phyloP scores from a whole-genome alignment of 2,888 invertebrate genomes.

The Gibbula magus region DNA sequence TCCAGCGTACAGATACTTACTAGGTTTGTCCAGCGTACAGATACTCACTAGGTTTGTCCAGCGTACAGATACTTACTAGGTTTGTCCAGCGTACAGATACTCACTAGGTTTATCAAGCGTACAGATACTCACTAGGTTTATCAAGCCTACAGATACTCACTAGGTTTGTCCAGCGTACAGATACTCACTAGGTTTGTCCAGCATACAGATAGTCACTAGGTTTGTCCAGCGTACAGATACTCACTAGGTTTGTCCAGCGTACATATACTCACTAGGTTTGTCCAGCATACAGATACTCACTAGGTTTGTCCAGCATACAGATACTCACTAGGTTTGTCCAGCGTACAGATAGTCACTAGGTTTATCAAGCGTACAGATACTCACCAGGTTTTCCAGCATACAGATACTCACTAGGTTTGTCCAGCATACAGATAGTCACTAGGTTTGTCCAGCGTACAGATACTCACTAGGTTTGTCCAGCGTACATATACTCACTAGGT shows the following conservation, averaged over 20 bases:
- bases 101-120: slow-evolving; percentile 88
- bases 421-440: slow-evolving; percentile 75
- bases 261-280: slow-evolving; percentile 82
- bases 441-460: slow-evolving; percentile 88
- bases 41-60: slow-evolving; percentile 85
- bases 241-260: too few species aligned
- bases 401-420: too few species aligned
- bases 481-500: slow-evolving; percentile 79
- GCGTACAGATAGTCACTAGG: slow-evolving; percentile 76
- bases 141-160: slow-evolving; percentile 72
- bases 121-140: too few species aligned
- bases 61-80: slow-evolving; percentile 76
- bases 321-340: slow-evolving; percentile 85
- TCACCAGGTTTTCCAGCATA: slow-evolving; percentile 89
- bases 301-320: background rate
- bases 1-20: slow-evolving; percentile 80
- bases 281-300: slow-evolving; percentile 79
- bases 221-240: slow-evolving; percentile 83
- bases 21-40: background rate
- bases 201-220: slow-evolving; percentile 79
- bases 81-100: slow-evolving; percentile 22
- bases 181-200: too few species aligned
- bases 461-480: too few species aligned
- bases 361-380: slow-evolving; percentile 23
- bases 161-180: slow-evolving; percentile 89